phyloP scores from a whole-genome alignment of 2,888 invertebrate genomes.

The Cinara cedri region DNA sequence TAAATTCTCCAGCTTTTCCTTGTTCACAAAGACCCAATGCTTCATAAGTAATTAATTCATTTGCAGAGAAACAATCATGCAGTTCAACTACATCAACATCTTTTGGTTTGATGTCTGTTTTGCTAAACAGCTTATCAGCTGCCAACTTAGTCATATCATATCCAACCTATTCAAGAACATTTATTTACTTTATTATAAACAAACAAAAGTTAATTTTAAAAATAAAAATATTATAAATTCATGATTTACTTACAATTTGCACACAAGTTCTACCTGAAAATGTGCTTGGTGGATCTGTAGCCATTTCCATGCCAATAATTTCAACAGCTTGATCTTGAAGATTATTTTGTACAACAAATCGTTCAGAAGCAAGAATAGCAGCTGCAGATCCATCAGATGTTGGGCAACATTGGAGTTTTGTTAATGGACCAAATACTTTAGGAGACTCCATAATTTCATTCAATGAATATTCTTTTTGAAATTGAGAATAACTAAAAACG shows the following conservation, averaged over 20 bases:
- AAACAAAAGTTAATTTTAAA: too few species aligned
- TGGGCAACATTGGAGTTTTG: slow-evolving; percentile 96
- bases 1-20: slow-evolving; percentile 88
- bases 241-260: slow-evolving; percentile 70
- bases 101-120: slow-evolving; percentile 75
- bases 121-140: slow-evolving; percentile 75
- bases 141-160: slow-evolving; percentile 92
- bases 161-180: slow-evolving; percentile 69
- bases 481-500: slow-evolving; percentile 80
- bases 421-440: slow-evolving; percentile 88
- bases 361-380: slow-evolving; percentile 87
- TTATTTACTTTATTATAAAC: neutral
- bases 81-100: slow-evolving; percentile 94
- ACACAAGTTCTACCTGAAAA: slow-evolving; percentile 83
- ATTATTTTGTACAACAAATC: slow-evolving; percentile 83
- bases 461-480: slow-evolving; percentile 86
- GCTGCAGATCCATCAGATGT: slow-evolving; percentile 98
- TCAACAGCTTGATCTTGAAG: slow-evolving; percentile 89
- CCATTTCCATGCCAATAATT: slow-evolving; percentile 96
- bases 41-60: slow-evolving; percentile 96
- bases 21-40: slow-evolving; percentile 88
- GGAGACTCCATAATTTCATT: slow-evolving; percentile 89
- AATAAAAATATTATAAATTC: neutral
- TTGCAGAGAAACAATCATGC: slow-evolving; percentile 97
- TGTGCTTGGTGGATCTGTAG: slow-evolving; percentile 85